Conservation (phyloP, 2,113 vertebrate genomes). For the Myotis davidii region DNA sequence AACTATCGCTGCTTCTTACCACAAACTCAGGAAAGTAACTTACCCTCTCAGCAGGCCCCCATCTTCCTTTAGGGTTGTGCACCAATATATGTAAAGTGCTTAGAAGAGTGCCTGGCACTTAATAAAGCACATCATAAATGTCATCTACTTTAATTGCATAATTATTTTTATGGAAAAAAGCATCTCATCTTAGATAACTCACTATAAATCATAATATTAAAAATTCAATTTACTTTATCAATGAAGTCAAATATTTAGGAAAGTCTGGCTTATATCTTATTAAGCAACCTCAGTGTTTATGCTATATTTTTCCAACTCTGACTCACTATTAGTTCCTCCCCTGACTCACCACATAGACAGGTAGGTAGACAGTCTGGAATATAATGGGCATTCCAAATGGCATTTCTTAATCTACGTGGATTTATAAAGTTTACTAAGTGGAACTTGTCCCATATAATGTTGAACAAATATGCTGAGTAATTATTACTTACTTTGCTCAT, state of each 20-base stretch:
- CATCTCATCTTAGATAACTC: background rate
- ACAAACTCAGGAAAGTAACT: background rate
- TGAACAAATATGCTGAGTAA: constrained; percentile 16
- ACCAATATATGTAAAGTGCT: background rate
- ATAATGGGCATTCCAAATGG: constrained; percentile 46
- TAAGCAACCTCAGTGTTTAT: constrained; percentile 20
- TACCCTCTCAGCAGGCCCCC: background rate
- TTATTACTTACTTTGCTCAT: background rate
- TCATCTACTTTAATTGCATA: constrained; percentile 43
- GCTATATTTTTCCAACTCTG: constrained; percentile 52
- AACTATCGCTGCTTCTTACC: background rate
- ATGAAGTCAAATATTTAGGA: background rate
- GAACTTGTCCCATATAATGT: background rate
- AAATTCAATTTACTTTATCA: constrained; percentile 16
- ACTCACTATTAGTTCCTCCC: constrained; percentile 63
- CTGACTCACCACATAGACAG: constrained; percentile 72
- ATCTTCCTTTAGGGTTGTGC: background rate
- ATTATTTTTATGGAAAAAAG: constrained; percentile 47
- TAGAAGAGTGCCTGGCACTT: background rate
- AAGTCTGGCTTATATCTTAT: background rate
- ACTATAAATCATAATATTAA: constrained; percentile 53
- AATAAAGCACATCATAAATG: background rate
- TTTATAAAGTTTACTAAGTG: constrained; percentile 48
- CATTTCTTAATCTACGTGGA: constrained; percentile 54
- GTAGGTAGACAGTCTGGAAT: constrained; percentile 70